Base-by-base conservation (phyloP, 2,113 vertebrate genomes). In the Agapornis roseicollis region DNA sequence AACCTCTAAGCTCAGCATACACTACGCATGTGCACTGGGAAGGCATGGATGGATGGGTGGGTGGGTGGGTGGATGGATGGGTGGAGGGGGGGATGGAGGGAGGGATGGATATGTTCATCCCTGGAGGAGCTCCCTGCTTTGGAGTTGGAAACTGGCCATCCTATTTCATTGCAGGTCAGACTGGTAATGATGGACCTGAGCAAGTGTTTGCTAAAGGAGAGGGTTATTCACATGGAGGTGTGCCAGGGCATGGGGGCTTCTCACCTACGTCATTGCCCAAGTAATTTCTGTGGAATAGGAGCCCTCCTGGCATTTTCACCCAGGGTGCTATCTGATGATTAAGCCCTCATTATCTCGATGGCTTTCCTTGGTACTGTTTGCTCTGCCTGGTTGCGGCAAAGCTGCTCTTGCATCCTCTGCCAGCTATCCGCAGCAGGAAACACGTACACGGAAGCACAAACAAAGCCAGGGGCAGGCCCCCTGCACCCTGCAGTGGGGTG, bases 331-430 rank as follows among this genome's bases (percentile, higher is more conserved):
- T 93, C 87, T 60, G 74, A 88, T 87, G 90, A 91, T 96, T 94
- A 94, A 89, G 66, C 35, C 8, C 61, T 4, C 73, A 46, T 22
- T 95, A 85, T 95, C 86, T 95, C 13, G 6, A 15, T 55, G 87
- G 49, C 58, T 70, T 93, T 77, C 93, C 31, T 33, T 58, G 69
- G 70, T 4, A 60, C 68, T 95, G 88, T 96, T 97, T 96, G 91
- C 76, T 68, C 60, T 92, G 63, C 80, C 49, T 6, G 11, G 11
- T 25, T 35, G 17, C 5, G 7, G 64, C 46, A 17, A 17, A n/a
- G 55, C 35, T 5, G 37, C 50, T 39, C 78, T 22, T 20, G 22
- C 77, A 82, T 80, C 84, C 70, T 77, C 72, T 3, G 4, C 55
- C 55, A 84, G 79, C 80, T 39, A 37, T 52, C 33, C 1, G 3